These are phyloP conservation scores for Nectonema munidae DNA, from an alignment of 2,888 invertebrate genomes.

Conservation along the genomic window DNA sequence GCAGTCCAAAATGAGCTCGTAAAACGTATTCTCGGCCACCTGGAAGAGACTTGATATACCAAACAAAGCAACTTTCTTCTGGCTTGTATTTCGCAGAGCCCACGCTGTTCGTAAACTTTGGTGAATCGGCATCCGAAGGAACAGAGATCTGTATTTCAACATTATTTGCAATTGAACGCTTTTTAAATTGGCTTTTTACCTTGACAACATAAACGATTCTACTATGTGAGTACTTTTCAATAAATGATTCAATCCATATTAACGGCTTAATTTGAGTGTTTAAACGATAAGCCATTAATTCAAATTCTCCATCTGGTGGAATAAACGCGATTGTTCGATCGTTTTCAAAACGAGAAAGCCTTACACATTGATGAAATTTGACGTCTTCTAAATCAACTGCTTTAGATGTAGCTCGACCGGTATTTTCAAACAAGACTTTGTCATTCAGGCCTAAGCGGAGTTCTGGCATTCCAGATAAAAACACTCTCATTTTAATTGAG, in stretches of 20 bases:
- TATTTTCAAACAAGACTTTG: conserved; percentile 78
- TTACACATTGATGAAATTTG: conserved; percentile 89
- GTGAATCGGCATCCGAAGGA: conserved; percentile 80
- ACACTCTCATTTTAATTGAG: conserved; percentile 89
- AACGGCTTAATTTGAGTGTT: conserved; percentile 86
- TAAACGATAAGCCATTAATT: conserved; percentile 79
- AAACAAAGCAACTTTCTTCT: conserved; percentile 73
- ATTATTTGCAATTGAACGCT: conserved; percentile 84
- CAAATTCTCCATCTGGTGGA: conserved; percentile 93
- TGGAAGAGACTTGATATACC: conserved; percentile 36
- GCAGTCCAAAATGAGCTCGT: conserved; percentile 83
- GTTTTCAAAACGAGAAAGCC: conserved; percentile 77
- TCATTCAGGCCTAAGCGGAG: conserved; percentile 74
- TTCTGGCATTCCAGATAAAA: conserved; percentile 90
- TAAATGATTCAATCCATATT: conserved; percentile 94
- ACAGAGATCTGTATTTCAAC: conserved; percentile 87
- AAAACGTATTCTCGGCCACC: conserved; percentile 92
- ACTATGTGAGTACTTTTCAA: conserved; percentile 79
- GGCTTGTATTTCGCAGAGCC: conserved; percentile 89
- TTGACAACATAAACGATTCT: conserved; percentile 96
- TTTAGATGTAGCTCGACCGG: conserved; percentile 78
- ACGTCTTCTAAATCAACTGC: conserved; percentile 91
- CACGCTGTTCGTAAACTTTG: conserved; percentile 82
- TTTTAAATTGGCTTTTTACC: conserved; percentile 67
- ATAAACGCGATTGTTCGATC: conserved; percentile 91